Evolutionary conservation across 2,113 vertebrate genomes (phyloP), one percentile per base, ranked within the genome.

Genomic region (Phoenicopterus ruber): DNA sequence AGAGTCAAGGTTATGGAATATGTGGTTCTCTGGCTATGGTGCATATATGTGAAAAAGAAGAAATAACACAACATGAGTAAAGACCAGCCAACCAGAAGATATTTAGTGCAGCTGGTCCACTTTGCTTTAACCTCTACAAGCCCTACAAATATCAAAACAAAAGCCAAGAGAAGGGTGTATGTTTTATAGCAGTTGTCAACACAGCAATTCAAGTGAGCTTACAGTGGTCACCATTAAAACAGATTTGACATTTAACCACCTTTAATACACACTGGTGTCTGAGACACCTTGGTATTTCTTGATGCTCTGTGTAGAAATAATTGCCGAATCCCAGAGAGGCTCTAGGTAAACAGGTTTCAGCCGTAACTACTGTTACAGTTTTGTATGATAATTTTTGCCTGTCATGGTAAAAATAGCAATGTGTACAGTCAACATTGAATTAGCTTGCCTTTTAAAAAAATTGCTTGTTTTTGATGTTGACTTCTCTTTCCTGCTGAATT

Each of bases 1-100:
- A 71, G 96, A 98, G 96, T 98, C 97, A 98, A 97, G 98, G 98
- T 98, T 98, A 98, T 97, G 94, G 97, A 97, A 94, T 97, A 85
- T 95, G 91, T 96, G 69, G 95, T 94, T 98, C 89, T 93, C 96
- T 98, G 97, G 97, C 96, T 98, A n/a, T 95, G 89, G 58, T 94
- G 61, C 50, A 16, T 97, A 62, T 82, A 92, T 81, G 52, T 94
- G 93, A 94, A 96, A 93, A 70, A 76, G 92, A 94, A 97, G 94
- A 95, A 97, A 97, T 83, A 96, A 66, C 76, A 78, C 82, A 92
- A 88, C 82, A 88, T 85, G 69, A 90, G 71, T 89, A 81, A 97
- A 97, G 91, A 94, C 73, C 52, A 97, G 93, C 97, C 96, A 97
- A 95, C 90, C 90, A 86, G 90, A 97, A 97, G 86, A 82, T 96